These are phyloP conservation scores for Propithecus coquereli DNA, from an alignment of 2,113 vertebrate genomes.

Conservation along the genomic window DNA sequence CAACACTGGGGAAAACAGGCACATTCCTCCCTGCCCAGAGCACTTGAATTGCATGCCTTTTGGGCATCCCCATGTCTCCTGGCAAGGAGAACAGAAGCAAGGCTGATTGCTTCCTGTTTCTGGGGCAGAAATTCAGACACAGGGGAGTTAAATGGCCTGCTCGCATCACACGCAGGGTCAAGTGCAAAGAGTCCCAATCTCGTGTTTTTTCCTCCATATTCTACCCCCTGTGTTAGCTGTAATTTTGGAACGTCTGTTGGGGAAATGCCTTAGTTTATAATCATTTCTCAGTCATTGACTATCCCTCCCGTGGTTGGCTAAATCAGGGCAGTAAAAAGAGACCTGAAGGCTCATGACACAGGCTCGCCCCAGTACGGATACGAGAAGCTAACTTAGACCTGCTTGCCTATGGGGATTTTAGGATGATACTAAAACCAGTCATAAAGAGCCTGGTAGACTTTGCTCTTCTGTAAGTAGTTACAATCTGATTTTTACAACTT, in stretches of 20 bases:
- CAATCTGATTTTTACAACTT: neutral
- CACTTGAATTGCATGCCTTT: neutral
- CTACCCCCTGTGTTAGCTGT: neutral
- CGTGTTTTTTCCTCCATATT: neutral
- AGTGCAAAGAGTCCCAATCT: neutral
- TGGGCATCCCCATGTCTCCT: neutral
- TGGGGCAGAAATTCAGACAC: neutral
- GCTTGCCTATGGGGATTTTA: neutral
- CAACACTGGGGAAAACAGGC: neutral
- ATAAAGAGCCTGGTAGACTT: neutral
- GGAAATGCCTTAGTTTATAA: neutral
- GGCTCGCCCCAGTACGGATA: neutral
- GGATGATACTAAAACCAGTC: neutral
- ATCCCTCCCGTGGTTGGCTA: neutral
- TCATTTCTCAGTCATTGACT: neutral
- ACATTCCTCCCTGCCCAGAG: neutral
- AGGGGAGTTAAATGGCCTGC: neutral
- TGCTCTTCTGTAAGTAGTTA: neutral
- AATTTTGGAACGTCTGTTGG: constrained; percentile 4
- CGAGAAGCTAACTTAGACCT: neutral
- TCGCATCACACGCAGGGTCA: neutral
- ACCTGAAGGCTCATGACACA: neutral
- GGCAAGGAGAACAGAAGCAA: neutral
- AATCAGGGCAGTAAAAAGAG: neutral
- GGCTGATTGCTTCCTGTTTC: neutral